Evolutionary conservation across 2,888 invertebrate genomes (phyloP).

Genomic region (Meteorus colon): DNA sequence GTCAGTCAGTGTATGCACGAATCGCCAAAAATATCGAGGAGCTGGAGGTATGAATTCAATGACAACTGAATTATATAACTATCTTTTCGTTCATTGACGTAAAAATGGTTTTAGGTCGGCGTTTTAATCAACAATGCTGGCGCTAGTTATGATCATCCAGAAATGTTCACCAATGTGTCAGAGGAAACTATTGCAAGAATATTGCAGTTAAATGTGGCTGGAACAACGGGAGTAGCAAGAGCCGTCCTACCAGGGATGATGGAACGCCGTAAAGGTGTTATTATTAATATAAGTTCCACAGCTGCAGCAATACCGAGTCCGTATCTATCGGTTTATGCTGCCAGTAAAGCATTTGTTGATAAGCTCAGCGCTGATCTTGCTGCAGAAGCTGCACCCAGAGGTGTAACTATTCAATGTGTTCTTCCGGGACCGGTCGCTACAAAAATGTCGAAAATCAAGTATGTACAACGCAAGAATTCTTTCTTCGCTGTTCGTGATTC

Average conservation of each 20-base stretch:
- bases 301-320: conserved; percentile 88
- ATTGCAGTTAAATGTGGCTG: conserved; percentile 75
- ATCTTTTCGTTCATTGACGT: conserved; percentile 32
- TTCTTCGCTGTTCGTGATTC: conserved; percentile 15
- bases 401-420: conserved; percentile 87
- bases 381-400: conserved; percentile 82
- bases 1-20: conserved; percentile 82
- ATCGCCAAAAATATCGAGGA: conserved; percentile 80
- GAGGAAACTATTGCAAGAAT: conserved; percentile 68
- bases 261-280: conserved; percentile 84
- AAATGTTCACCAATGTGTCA: conserved; percentile 71
- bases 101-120: conserved; percentile 61
- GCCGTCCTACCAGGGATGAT: conserved; percentile 89
- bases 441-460: conserved; percentile 88
- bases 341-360: conserved; percentile 90
- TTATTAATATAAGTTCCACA: conserved; percentile 93
- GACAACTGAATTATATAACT: background rate
- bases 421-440: conserved; percentile 93
- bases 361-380: conserved; percentile 86
- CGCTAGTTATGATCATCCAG: conserved; percentile 79
- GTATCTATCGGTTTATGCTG: conserved; percentile 88
- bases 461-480: conserved; percentile 42
- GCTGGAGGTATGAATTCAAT: conserved; percentile 66
- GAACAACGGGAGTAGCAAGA: conserved; percentile 77
- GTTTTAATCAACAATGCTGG: conserved; percentile 81